phyloP scores from a whole-genome alignment of 1,140 invertebrate genomes.

The Drosophila bifasciata region DNA sequence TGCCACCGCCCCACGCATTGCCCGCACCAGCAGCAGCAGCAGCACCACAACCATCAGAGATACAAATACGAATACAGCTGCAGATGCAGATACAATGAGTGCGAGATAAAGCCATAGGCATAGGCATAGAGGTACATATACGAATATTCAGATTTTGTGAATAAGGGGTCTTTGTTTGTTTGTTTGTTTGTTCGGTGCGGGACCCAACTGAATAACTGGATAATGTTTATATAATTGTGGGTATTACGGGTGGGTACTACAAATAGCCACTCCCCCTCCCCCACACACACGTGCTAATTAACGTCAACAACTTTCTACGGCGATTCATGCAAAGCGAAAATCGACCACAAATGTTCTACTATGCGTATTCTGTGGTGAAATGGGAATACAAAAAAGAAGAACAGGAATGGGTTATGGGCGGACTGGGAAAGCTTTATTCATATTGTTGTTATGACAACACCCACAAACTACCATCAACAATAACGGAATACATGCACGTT shows the following conservation, averaged over 20 bases:
- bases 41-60: constrained; percentile 21
- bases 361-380: background rate
- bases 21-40: too few species aligned
- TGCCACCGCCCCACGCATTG: too few species aligned
- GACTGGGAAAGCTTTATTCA: constrained; percentile 32
- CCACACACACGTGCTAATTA: too few species aligned
- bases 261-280: too few species aligned
- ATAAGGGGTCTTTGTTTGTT: constrained; percentile 34
- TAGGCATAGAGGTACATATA: constrained; percentile 26
- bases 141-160: constrained; percentile 51
- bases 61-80: constrained; percentile 32
- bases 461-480: constrained; percentile 35
- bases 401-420: background rate
- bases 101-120: constrained; percentile 30
- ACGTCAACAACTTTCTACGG: constrained; percentile 46
- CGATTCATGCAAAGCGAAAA: constrained; percentile 8
- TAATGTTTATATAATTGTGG: constrained; percentile 79
- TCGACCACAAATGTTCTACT: constrained; percentile 44
- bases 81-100: constrained; percentile 51
- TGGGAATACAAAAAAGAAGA: background rate
- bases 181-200: constrained; percentile 14
- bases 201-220: constrained; percentile 43
- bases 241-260: too few species aligned
- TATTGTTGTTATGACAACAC: constrained; percentile 56
- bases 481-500: constrained; percentile 15